Percentiles rank a stretch among this genome's conserved stretches.
phyloP scores from a whole-genome alignment of 2,797 vertebrate species.

The Rhinogobio ventralis region DNA sequence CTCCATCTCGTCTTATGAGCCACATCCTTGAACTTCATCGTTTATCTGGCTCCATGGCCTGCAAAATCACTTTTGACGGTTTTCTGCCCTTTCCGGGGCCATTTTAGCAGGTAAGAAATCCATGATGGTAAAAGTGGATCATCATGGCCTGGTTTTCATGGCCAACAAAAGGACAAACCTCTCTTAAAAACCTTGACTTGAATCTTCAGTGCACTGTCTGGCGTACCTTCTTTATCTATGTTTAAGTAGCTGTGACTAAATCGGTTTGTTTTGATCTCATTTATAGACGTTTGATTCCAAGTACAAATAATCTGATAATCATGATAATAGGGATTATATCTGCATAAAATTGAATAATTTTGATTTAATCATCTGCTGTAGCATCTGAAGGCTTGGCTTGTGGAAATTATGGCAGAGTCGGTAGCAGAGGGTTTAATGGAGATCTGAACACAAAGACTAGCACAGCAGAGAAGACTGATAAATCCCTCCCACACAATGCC shows the following conservation, averaged over 20 bases:
- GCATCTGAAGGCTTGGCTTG: conserved; percentile 7
- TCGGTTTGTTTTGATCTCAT: conserved; percentile 13
- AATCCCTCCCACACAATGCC: conserved; percentile 33
- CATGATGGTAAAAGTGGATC: neutral
- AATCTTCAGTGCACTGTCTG: conserved; percentile 1
- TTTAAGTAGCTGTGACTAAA: conserved; percentile 11
- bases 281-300: conserved; percentile 18
- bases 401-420: neutral
- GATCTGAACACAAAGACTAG: conserved; percentile 40
- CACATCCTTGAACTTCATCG: neutral
- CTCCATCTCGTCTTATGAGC: conserved; percentile 2
- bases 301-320: conserved; percentile 18
- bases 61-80: conserved; percentile 19
- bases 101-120: conserved; percentile 14
- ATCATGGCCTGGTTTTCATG: conserved; percentile 8
- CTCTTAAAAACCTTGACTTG: conserved; percentile 1
- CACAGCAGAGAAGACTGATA: conserved; percentile 26
- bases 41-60: neutral
- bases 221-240: neutral
- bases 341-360: conserved; percentile 1
- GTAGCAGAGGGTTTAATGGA: conserved; percentile 24
- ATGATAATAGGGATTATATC: neutral
- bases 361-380: conserved; percentile 12
- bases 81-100: conserved; percentile 18
- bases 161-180: neutral